Evolutionary conservation across 1,140 invertebrate species (phyloP).

Genomic region (Listronotus bonariensis): DNA sequence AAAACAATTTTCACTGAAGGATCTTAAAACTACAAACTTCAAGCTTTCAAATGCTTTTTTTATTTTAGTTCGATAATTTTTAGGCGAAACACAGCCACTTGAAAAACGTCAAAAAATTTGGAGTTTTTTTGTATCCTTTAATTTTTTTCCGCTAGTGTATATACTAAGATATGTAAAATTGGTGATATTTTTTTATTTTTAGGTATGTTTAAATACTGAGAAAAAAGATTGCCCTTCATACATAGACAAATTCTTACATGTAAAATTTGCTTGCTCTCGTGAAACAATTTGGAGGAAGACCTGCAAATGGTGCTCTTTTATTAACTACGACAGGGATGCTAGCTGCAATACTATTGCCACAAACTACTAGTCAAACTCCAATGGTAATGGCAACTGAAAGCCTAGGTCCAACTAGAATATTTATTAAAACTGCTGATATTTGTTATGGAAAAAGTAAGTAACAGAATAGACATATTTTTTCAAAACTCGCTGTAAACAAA

Average conservation of each 20-base stretch:
- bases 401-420: conserved; percentile 72
- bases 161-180: no score
- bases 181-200: conserved; percentile 27
- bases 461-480: not conserved
- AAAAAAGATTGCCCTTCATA: conserved; percentile 83
- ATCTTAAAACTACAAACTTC: no score
- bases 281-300: conserved; percentile 82
- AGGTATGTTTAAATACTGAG: conserved; percentile 67
- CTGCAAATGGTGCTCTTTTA: conserved; percentile 79
- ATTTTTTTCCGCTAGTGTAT: no score
- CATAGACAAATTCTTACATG: conserved; percentile 81
- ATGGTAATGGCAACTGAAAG: conserved; percentile 66
- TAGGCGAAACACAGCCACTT: no score
- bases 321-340: conserved; percentile 86
- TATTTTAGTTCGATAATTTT: no score
- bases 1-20: no score
- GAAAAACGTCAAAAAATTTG: no score
- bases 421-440: conserved; percentile 75
- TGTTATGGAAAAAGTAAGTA: conserved; percentile 72
- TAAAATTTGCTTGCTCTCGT: conserved; percentile 79
- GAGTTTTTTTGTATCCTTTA: no score
- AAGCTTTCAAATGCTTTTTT: no score
- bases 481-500: not conserved
- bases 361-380: conserved; percentile 47
- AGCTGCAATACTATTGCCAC: conserved; percentile 67